Conservation (phyloP, 2,113 vertebrate species). For the Xenopus tropicalis region UCB_Xtro_10.0 CM004450.2:144387501-144388000, state of each 20-base stretch:
- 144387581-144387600: slow-evolving; percentile 81
- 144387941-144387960: slow-evolving; percentile 81
- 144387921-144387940: slow-evolving; percentile 71
- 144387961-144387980: too few relatives aligned
- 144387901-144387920: slow-evolving; percentile 82
- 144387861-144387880: slow-evolving; percentile 77
- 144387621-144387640: slow-evolving; percentile 82
- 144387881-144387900: slow-evolving; percentile 62
- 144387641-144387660: slow-evolving; percentile 94
- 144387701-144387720: slow-evolving; percentile 80
- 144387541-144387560: slow-evolving; percentile 86
- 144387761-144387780: not conserved
- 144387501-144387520: too few relatives aligned
- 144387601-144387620: slow-evolving; percentile 74
- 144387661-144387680: slow-evolving; percentile 89
- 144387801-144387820: too few relatives aligned
- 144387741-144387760: slow-evolving; percentile 51
- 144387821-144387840: slow-evolving; percentile 85
- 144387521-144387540: slow-evolving; percentile 71
- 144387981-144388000: too few relatives aligned
- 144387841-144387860: slow-evolving; percentile 86
- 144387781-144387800: too few relatives aligned
- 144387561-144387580: slow-evolving; percentile 90
- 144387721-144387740: slow-evolving; percentile 90
- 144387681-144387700: slow-evolving; percentile 86